Conservation (phyloP, 2,888 invertebrate genomes). For the Oscheius sp. region DNA sequence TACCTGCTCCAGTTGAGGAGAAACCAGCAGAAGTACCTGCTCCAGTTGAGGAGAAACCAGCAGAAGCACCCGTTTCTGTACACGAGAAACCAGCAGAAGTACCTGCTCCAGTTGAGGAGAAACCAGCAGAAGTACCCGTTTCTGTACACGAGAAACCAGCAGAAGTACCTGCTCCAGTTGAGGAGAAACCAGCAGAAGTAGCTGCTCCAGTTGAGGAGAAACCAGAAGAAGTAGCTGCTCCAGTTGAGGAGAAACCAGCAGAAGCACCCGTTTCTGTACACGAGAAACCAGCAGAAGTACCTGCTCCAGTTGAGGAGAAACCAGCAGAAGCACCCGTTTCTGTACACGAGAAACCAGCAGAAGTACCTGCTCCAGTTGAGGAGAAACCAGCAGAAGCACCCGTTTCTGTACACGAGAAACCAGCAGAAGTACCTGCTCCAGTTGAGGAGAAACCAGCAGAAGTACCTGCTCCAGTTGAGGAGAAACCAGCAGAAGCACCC, state of each 20-base stretch:
- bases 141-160: constrained; percentile 3
- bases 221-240: not conserved
- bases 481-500: not conserved
- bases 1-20: constrained; percentile 9
- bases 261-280: not conserved
- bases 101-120: constrained; percentile 13
- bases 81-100: constrained; percentile 14
- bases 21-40: constrained; percentile 5
- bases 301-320: not conserved
- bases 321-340: not conserved
- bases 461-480: not conserved
- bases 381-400: not conserved
- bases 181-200: constrained; percentile 1
- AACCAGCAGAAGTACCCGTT: constrained; percentile 2
- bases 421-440: not conserved
- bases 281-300: not conserved
- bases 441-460: not conserved
- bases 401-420: not conserved
- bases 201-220: not conserved
- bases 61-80: not conserved
- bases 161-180: constrained; percentile 8
- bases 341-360: not conserved
- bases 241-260: not conserved
- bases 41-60: constrained; percentile 7
- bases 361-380: constrained; percentile 10